Base-by-base conservation (phyloP, 2,113 vertebrate genomes). In the Stigmatopora nigra region DNA sequence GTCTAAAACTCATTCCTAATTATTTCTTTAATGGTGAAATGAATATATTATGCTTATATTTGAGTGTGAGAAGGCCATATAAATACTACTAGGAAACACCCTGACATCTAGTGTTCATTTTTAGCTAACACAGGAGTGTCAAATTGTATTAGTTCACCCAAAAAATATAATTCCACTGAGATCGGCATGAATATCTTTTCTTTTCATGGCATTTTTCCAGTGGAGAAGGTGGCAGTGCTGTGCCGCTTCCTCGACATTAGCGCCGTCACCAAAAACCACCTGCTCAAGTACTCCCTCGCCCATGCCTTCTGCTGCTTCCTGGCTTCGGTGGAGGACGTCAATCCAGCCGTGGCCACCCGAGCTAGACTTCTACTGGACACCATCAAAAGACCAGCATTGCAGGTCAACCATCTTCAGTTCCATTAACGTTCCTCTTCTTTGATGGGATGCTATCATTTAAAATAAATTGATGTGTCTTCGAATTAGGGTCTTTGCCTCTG, bases 241-340 rank as follows among this genome's bases (percentile, higher is more conserved):
- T 99, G 96, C 84, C 92, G 97, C 14, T 99, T 98, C 88, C 90
- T 99, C 91, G 97, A 99, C 84, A 98, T 99, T 63, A 90, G 94
- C 15, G 96, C 97, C 0, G 94, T 98, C 80, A 96, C 94, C n/a
- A 99, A 98, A 88, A 99, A 97, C 85, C 96, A 99, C 76, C 68
- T 96, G 55, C 89, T 99, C 73, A 99, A 99, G 78, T 99, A 99
- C 58, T 93, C 96, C 0, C 82, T 99, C 82, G 95, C 97, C 7
- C 97, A 99, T 1, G 94, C 95, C 31, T 98, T 99, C 89, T 99
- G 97, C 91, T 98, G 95, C 88, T 96, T 98, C 72, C 87, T 99
- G 86, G 93, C 94, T 7, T 93, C 95, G 1, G 93, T 99, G 76
- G 96, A 99, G 79, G 97, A 98, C n/a, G 96, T 97, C 25, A 98